Conservation (phyloP, 2,113 vertebrate genomes). For the Poeciliopsis occidentalis region DNA sequence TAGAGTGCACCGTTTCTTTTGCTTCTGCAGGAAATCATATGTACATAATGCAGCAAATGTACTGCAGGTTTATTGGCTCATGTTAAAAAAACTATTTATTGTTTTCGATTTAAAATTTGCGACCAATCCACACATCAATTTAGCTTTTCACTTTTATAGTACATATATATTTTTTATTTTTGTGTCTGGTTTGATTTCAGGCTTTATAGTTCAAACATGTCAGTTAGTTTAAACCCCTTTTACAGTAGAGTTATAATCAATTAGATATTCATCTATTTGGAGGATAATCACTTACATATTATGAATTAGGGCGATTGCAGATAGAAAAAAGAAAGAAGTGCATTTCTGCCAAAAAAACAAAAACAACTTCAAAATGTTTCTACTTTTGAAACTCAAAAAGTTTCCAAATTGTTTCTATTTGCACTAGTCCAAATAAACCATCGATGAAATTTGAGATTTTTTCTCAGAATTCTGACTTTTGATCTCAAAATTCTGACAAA, state of each 20-base stretch:
- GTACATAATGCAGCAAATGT: not conserved
- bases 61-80: not conserved
- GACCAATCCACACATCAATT: not conserved
- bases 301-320: no score
- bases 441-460: no score
- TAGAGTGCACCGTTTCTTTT: not conserved
- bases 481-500: no score
- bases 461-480: no score
- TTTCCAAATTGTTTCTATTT: no score
- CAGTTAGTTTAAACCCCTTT: not conserved
- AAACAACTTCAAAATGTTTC: no score
- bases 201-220: not conserved
- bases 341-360: no score
- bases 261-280: no score
- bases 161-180: not conserved
- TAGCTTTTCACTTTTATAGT: not conserved
- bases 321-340: no score
- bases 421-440: no score
- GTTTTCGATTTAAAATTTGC: not conserved
- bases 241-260: not conserved
- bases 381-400: no score
- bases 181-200: not conserved
- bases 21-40: constrained; percentile 14
- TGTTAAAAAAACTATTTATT: not conserved
- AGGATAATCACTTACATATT: no score